Conservation (phyloP, 2,797 vertebrate species). For the Glossophaga mutica region DNA sequence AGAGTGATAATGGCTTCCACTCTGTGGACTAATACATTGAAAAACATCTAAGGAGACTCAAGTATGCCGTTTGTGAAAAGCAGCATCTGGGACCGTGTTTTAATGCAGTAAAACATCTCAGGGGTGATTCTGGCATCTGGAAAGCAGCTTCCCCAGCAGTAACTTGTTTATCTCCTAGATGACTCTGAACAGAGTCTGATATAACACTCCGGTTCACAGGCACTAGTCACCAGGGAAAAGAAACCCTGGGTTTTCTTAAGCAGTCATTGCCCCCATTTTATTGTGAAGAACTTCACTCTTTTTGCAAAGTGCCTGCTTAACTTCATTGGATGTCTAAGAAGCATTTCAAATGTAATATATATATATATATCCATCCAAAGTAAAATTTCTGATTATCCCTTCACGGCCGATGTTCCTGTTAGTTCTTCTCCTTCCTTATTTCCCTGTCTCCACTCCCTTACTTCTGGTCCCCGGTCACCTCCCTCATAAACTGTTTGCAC, state of each 20-base stretch:
- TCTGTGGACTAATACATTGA: background rate
- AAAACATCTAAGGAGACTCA: background rate
- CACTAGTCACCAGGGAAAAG: background rate
- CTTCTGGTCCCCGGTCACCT: background rate
- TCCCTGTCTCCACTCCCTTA: background rate
- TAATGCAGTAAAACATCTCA: background rate
- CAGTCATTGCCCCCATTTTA: background rate
- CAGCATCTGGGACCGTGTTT: background rate
- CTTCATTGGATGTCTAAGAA: background rate
- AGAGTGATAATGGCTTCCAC: slow-evolving; percentile 3
- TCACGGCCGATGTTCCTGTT: background rate
- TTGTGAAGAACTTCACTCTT: background rate
- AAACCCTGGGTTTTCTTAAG: background rate
- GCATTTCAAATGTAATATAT: background rate
- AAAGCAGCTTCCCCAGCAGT: background rate
- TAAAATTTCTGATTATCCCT: background rate
- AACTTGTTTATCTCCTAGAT: background rate
- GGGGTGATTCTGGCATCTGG: background rate
- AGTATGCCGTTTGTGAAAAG: background rate
- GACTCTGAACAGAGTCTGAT: background rate
- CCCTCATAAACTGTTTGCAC: background rate
- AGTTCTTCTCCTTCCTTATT: background rate
- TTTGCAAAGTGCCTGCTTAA: background rate
- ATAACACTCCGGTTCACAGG: background rate
- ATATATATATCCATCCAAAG: background rate